Conservation (phyloP, 1,140 invertebrate species). For the Euura saliciscinereae region DNA sequence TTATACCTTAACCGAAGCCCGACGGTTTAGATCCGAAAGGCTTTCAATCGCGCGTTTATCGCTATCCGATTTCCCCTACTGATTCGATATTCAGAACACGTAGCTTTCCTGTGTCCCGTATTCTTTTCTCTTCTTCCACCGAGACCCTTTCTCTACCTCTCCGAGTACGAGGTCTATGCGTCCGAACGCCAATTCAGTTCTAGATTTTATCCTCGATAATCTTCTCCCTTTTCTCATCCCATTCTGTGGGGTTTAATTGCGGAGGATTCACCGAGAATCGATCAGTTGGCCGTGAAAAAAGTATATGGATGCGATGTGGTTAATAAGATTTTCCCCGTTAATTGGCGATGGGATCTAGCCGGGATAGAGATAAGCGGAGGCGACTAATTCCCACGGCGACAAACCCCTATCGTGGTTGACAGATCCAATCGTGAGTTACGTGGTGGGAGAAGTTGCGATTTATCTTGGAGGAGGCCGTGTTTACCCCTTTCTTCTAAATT, state of each 20-base stretch:
- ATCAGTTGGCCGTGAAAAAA: neutral
- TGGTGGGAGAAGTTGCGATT: neutral
- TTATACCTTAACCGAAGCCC: neutral
- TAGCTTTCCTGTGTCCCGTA: slow-evolving; percentile 23
- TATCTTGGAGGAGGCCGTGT: neutral
- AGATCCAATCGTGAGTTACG: slow-evolving; percentile 3
- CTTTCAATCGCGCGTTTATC: slow-evolving; percentile 52
- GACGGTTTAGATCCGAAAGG: slow-evolving; percentile 25
- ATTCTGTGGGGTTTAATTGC: neutral
- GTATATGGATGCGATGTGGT: neutral
- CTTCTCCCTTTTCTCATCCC: neutral
- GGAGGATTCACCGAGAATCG: neutral
- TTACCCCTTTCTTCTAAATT: neutral
- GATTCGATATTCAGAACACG: slow-evolving; percentile 50
- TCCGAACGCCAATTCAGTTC: no score
- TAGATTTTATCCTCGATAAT: neutral
- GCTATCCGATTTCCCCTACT: slow-evolving; percentile 38
- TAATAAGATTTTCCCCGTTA: slow-evolving; percentile 3
- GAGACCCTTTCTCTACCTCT: neutral
- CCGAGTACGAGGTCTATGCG: neutral
- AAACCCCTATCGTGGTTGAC: slow-evolving; percentile 4
- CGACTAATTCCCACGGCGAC: slow-evolving; percentile 1
- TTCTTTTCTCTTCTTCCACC: slow-evolving; percentile 25
- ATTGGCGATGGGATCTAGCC: slow-evolving; percentile 1
- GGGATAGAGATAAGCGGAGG: neutral